Percentiles rank a stretch among this genome's conserved stretches.
Evolutionary conservation across 2,888 invertebrate species (phyloP).

Genomic region (Yponomeuta sedellus): DNA sequence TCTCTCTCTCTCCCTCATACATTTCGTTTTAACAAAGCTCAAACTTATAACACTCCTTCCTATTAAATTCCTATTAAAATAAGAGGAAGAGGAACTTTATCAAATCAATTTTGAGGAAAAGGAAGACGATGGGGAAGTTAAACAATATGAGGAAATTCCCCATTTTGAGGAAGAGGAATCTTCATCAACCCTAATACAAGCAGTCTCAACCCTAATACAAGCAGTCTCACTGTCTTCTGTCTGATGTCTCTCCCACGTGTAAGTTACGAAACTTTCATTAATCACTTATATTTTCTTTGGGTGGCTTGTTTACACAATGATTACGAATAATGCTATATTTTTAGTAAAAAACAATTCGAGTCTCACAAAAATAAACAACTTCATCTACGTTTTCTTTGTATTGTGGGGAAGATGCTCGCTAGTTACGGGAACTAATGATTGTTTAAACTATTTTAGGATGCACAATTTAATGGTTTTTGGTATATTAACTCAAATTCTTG

Average conservation of each 20-base stretch:
- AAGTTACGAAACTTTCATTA: neutral
- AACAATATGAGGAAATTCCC: too few species aligned
- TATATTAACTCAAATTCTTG: conserved; percentile 8
- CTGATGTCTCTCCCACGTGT: neutral
- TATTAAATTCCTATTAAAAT: too few species aligned
- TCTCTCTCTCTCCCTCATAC: too few species aligned
- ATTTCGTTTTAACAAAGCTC: too few species aligned
- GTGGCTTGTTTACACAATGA: conserved; percentile 52
- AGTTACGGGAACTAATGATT: conserved; percentile 55
- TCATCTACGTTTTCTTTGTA: conserved; percentile 63
- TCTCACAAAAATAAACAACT: conserved; percentile 66
- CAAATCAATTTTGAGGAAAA: too few species aligned
- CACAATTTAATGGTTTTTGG: conserved; percentile 1
- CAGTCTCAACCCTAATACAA: too few species aligned
- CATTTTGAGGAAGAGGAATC: too few species aligned
- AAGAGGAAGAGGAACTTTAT: too few species aligned
- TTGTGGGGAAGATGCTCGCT: conserved; percentile 51
- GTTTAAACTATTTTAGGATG: conserved; percentile 55
- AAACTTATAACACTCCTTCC: too few species aligned
- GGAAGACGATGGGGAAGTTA: too few species aligned
- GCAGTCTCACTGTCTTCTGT: neutral
- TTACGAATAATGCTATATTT: conserved; percentile 54
- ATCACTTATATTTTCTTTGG: conserved; percentile 20
- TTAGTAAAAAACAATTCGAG: conserved; percentile 62
- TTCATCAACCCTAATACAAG: too few species aligned